Evolutionary conservation across 1,140 invertebrate genomes (phyloP), one percentile per base, ranked within the genome.

Genomic region (Gonioctena quinquepunctata): DNA sequence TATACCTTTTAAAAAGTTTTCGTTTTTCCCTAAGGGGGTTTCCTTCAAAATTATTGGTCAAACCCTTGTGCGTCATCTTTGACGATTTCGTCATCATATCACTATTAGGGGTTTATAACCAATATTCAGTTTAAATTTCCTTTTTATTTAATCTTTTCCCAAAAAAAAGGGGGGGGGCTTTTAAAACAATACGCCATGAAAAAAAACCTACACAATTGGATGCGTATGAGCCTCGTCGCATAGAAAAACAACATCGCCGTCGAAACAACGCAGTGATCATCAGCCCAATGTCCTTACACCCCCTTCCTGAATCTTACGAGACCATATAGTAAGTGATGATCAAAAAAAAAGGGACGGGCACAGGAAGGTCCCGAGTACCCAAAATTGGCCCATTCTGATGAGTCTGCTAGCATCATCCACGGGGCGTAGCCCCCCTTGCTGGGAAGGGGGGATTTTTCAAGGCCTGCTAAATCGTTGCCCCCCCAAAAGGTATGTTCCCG

Each of bases 211-310:
- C 80, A 69, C 78, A 81, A 66, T 78, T 76, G 1, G 89, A 89
- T 3, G 89, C 89, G 70, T 89, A 74, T 91, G 89, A 0, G 89
- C 89, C 76, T 90, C 86, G 70, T 91, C 89, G 76, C 89, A 90
- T 52, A 90, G 60, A 89, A 89, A 79, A 89, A 90, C 0, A 91
- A 78, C 13, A 91, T 71, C 50, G 85, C 86, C 54, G 88, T 85
- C 66, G 87, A 79, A 86, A 89, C 3, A 85, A 75, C 0, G 88
- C 89, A 2, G 89, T 90, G 13, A 90, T 82, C 0, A 87, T 87
- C 2, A 90, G 69, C 1, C 89, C 89, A 49, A 90, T 87, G 71
- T 91, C 89, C 77, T 90, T 91, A 5, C 88, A 84, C 7, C 88
- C 89, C 89, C 89, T 59, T 88, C 88, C 50, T 89, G 89, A 7